Base-by-base conservation (phyloP, 2,888 invertebrate species). In the Watsonalla binaria region DNA sequence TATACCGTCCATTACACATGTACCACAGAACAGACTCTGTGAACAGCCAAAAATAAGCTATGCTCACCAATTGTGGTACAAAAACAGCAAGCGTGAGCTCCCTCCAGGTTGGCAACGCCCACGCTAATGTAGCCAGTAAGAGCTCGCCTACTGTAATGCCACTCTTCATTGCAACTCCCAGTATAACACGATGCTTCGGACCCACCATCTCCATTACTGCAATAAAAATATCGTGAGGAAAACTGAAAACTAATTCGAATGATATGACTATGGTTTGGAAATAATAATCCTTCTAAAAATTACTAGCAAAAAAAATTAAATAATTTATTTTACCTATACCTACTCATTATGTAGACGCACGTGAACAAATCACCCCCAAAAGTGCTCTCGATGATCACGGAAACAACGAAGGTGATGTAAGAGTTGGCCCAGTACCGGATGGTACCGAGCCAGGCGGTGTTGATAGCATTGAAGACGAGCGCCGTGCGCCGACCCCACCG, bases 21-120 rank as follows among this genome's bases (percentile, higher is more conserved):
- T 94, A 86, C 95, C 95, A 95, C 58, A 95, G 86, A 13, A 94
- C 86, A 33, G 93, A 94, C 79, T 94, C 94, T 0, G 93, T 92
- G 47, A 93, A 78, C 5, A 93, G 66, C 92, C 93, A 93, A 57
- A 92, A 92, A 66, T 94, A 93, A 6, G 87, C 73, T 42, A 95
- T 68, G 50, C 93, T 89, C 0, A 94, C 66, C 11, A 94, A 73
- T 2, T 93, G 92, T 0, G 95, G 95, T 0, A 90, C 80, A 66
- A 94, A 95, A 35, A 94, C 79, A 8, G 92, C 86, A 45, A 93
- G 83, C 39, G 94, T 86, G 35, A 93, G 76, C 54, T 82, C 77
- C 65, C 93, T 91, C 95, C 95, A 95, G 61, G 93, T 86, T 54
- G 90, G 90, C 4, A 92, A 81, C 56, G 82, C 80, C 92, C 93